Evolutionary conservation across 2,113 vertebrate species (phyloP).

Genomic region (Electrona antarctica): DNA sequence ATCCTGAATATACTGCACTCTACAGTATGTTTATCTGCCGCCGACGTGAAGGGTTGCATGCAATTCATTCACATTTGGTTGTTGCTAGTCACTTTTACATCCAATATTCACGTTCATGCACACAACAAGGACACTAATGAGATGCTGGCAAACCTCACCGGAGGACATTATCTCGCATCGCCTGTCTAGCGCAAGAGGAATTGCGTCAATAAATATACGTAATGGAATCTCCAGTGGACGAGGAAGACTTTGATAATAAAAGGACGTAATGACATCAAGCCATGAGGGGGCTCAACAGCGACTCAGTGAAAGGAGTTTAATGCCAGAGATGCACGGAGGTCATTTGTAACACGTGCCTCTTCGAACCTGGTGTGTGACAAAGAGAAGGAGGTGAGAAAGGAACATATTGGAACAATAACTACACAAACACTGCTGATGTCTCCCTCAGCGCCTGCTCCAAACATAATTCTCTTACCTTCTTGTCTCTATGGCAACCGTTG

Average conservation of each 20-base stretch:
- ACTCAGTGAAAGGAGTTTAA: slow-evolving; percentile 23
- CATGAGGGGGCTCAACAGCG: slow-evolving; percentile 6
- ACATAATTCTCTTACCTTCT: slow-evolving; percentile 49
- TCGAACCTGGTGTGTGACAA: slow-evolving; percentile 7
- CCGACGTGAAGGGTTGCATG: no score
- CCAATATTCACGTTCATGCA: slow-evolving; percentile 9
- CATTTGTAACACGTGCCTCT: slow-evolving; percentile 21
- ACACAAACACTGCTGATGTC: slow-evolving; percentile 53
- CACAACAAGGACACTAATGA: slow-evolving; percentile 57
- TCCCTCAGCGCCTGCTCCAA: slow-evolving; percentile 48
- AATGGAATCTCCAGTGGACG: slow-evolving; percentile 42
- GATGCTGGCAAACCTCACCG: slow-evolving; percentile 47
- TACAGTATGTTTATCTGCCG: no score
- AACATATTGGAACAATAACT: slow-evolving; percentile 52
- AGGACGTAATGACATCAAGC: slow-evolving; percentile 34
- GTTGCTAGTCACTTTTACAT: slow-evolving; percentile 34
- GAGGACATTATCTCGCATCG: slow-evolving; percentile 36
- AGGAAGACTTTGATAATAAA: slow-evolving; percentile 26
- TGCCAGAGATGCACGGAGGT: slow-evolving; percentile 22
- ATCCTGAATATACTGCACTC: no score
- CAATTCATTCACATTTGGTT: slow-evolving; percentile 37
- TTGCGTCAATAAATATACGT: slow-evolving; percentile 64
- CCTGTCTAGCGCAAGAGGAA: slow-evolving; percentile 56
- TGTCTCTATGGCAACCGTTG: slow-evolving; percentile 73
- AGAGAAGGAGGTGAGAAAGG: slow-evolving; percentile 16